These are phyloP conservation scores for Dromaius novaehollandiae DNA, from an alignment of 2,113 vertebrate species.

Conservation along the genomic window DNA sequence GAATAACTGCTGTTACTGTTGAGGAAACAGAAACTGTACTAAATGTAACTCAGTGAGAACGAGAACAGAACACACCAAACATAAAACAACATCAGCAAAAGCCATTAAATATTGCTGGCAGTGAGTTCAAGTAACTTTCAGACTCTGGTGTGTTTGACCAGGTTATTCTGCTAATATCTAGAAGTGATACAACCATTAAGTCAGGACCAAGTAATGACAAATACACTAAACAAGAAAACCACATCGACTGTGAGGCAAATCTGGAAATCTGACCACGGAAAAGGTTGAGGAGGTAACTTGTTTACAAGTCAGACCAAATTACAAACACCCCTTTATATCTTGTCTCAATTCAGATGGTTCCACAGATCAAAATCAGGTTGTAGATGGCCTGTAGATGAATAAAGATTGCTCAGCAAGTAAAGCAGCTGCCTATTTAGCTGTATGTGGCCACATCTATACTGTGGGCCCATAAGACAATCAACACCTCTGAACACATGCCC, in stretches of 20 bases:
- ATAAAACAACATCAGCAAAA: not conserved
- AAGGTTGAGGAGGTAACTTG: not conserved
- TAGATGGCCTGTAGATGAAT: not conserved
- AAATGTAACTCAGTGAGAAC: not conserved
- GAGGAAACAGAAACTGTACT: not conserved
- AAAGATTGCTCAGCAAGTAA: not conserved
- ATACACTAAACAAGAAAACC: not conserved
- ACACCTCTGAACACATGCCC: not conserved
- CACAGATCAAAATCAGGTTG: not conserved
- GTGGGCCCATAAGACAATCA: not conserved
- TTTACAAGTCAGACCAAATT: not conserved
- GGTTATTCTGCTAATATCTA: not conserved
- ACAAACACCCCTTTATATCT: not conserved
- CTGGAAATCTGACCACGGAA: not conserved
- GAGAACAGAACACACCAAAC: not conserved
- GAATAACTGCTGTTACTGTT: not conserved
- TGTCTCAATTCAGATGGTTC: not conserved
- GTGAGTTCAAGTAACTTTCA: not conserved
- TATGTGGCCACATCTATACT: not conserved
- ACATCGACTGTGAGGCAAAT: not conserved
- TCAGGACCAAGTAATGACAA: not conserved
- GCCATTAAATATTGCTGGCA: not conserved
- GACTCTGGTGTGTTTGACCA: not conserved
- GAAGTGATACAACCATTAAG: not conserved
- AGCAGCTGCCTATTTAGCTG: not conserved